Conservation (phyloP, 2,113 vertebrate species). For the Amphiprion ocellaris region DNA sequence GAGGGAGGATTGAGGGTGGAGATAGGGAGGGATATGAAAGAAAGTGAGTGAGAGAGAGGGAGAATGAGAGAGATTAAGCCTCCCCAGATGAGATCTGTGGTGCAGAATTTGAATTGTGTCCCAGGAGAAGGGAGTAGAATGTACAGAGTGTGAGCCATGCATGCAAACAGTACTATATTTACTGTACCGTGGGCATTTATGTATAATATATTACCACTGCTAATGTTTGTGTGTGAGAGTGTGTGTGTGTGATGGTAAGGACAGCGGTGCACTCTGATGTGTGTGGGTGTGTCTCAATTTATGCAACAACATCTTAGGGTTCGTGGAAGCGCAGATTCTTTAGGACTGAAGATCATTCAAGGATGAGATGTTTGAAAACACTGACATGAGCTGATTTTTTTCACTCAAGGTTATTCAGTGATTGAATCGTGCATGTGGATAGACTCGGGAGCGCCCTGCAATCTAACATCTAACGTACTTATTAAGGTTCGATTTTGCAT, state of each 20-base stretch:
- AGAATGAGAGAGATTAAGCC: conserved; percentile 80
- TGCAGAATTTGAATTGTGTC: conserved; percentile 83
- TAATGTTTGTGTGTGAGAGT: conserved; percentile 24
- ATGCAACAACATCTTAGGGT: conserved; percentile 69
- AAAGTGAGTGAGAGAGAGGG: conserved; percentile 47
- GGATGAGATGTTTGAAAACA: conserved; percentile 29
- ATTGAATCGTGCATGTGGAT: conserved; percentile 21
- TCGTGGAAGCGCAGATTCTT: conserved; percentile 46
- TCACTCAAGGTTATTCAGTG: conserved; percentile 33
- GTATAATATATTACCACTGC: conserved; percentile 67
- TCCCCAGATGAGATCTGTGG: conserved; percentile 85
- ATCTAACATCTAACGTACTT: background rate
- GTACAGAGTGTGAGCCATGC: conserved; percentile 51
- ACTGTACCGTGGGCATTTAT: conserved; percentile 60
- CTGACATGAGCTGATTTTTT: conserved; percentile 8
- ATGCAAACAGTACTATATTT: conserved; percentile 61
- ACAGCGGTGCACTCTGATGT: conserved; percentile 57
- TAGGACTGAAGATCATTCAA: conserved; percentile 17
- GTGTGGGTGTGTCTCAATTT: conserved; percentile 80
- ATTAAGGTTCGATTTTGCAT: conserved; percentile 3
- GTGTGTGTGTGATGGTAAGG: conserved; percentile 25
- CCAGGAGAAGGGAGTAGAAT: conserved; percentile 70
- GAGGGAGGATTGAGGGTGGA: conserved; percentile 55
- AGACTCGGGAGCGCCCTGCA: background rate
- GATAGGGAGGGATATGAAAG: conserved; percentile 70